These are phyloP conservation scores for Platyscapa corneri DNA, from an alignment of 1,140 invertebrate species.

Conservation along the genomic window DNA sequence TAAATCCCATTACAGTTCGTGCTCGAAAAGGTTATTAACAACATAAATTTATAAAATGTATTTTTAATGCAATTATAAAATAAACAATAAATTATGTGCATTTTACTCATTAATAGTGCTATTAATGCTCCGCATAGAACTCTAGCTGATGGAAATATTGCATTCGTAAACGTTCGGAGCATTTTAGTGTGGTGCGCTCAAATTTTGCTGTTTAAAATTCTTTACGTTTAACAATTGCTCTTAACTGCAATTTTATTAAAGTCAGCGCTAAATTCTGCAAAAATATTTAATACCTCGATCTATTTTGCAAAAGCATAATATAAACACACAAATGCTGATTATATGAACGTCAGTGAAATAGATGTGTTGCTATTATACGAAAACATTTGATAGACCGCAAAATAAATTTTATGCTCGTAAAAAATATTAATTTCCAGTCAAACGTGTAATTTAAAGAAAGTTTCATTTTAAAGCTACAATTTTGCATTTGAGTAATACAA, in stretches of 20 bases:
- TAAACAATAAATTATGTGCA: background rate
- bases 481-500: background rate
- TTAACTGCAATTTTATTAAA: background rate
- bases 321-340: too few relatives aligned
- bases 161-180: background rate
- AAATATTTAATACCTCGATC: background rate
- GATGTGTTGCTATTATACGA: background rate
- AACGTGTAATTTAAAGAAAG: background rate
- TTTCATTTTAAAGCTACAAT: too few relatives aligned
- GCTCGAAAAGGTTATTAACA: background rate
- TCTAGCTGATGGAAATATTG: background rate
- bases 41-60: background rate
- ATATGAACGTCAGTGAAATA: background rate
- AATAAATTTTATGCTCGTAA: background rate
- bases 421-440: background rate
- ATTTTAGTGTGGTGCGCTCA: background rate
- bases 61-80: background rate
- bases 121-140: background rate
- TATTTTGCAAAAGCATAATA: too few relatives aligned
- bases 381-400: background rate
- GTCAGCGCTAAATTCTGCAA: background rate
- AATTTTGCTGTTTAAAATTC: background rate
- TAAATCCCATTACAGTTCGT: background rate
- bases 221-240: background rate
- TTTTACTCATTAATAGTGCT: background rate